Evolutionary conservation across 2,113 vertebrate species (phyloP), one percentile per base, ranked within the genome.

Genomic region (Notiomystis cincta): DNA sequence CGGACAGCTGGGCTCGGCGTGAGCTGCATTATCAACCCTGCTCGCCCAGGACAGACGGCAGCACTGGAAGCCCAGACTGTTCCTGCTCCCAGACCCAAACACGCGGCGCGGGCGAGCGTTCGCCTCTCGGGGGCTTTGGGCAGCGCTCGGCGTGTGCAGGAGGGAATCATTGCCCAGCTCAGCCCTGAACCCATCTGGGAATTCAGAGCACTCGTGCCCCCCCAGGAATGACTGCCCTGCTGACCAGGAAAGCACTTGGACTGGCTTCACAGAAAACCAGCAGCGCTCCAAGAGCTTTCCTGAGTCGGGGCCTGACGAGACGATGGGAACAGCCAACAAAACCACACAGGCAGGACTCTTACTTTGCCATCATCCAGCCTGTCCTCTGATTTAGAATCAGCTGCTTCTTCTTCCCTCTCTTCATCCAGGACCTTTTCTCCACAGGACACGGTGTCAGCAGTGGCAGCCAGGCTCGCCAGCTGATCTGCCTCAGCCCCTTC

Each of bases 301-400:
- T 15, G 51, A 73, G 19, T 2, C 72, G 4, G 50, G 71, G 72
- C 48, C 69, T 38, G 13, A 5, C 22, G 31, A 61, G 72, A 61
- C 33, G 5, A 8, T 0, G 4, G 86, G 30, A 84, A 58, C 40
- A 14, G 35, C 30, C 44, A 35, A 44, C 76, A 37, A 67, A 25
- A 42, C 62, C 82, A 8, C 9, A 54, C 87, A 60, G 23, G 76
- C 91, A 40, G 79, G 10, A 51, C 88, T 81, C 97, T 96, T 90
- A 98, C 98, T 80, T 95, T 30, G 20, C 82, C 90, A 62, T 37
- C 60, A 6, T 95, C 82, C 70, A 94, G 93, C 67, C 76, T 31
- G 81, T 65, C 80, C 54, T 95, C 94, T 56, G 66, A 19, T 6
- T 69, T 13, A 5, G 9, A 51, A 60, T 31, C 80, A 42, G 96